Base-by-base conservation (phyloP, 2,888 invertebrate species). In the Allophyes oxyacanthae region DNA sequence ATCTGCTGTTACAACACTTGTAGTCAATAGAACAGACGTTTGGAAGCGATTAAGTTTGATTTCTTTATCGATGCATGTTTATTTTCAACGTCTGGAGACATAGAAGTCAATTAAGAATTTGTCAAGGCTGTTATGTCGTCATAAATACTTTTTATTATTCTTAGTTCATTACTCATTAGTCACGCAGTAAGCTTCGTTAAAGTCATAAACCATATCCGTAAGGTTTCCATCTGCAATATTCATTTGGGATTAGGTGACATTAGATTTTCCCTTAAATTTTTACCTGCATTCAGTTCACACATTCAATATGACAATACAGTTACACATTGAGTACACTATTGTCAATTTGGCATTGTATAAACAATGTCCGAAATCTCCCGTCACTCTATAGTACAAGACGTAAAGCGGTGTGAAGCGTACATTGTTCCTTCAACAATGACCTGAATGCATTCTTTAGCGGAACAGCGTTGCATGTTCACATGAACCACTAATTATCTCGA, bases 401-500 rank as follows among this genome's bases (percentile, higher is more conserved):
- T 55, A 60, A 73, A 69, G 53, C 52, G 46, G 55, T 78, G 78
- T 75, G 76, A 75, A 78, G 53, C 50, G 65, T 66, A 59, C 71
- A 80, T 78, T 75, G 80, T 78, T 75, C 66, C 59, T 38, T 46
- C 58, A 80, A 84, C 77, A 81, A 81, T 82, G 82, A 78, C 78
- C 80, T 60, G 73, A 79, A 79, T 81, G 77, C 75, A 75, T 78
- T 81, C 66, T 72, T 73, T 72, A 51, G 61, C 55, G 34, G 60
- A 71, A 72, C 66, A 70, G 66, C 77, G 62, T 76, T 78, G 82
- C 79, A 72, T 81, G 78, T 75, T 65, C 71, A 52, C 69, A 57
- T 54, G 76, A 72, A 69, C 57, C 51, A 52, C 44, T 61, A 69
- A 72, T 78, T 78, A 69, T 63, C 58, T 55, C 9, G 33, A 6